These are phyloP conservation scores for Palythoa heliodiscus DNA, from an alignment of 92 coral and sea anemone species.

Conservation along the genomic window DNA sequence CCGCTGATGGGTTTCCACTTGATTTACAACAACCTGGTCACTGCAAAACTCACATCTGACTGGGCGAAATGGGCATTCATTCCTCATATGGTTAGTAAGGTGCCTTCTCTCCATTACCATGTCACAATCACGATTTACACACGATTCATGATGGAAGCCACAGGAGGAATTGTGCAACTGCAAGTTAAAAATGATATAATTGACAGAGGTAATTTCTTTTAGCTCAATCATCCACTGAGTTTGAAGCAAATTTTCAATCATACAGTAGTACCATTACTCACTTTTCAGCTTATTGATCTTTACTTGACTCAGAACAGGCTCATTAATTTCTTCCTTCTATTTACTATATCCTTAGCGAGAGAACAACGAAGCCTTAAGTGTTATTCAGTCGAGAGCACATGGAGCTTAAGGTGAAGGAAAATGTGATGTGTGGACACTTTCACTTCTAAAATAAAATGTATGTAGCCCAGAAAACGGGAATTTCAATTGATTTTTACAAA, in stretches of 20 bases:
- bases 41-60: neutral
- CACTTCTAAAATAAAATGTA: too few relatives aligned
- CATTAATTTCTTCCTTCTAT: too few relatives aligned
- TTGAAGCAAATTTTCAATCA: too few relatives aligned
- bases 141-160: neutral
- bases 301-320: too few relatives aligned
- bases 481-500: too few relatives aligned
- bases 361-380: too few relatives aligned
- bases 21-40: neutral
- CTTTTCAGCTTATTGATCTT: too few relatives aligned
- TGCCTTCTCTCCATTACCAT: slow-evolving; percentile 4
- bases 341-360: too few relatives aligned
- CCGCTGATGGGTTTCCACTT: neutral
- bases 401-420: too few relatives aligned
- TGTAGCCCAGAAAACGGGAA: neutral
- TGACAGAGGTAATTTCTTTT: neutral
- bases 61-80: slow-evolving; percentile 14
- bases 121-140: slow-evolving; percentile 14
- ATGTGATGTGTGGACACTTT: too few relatives aligned
- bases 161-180: slow-evolving; percentile 13
- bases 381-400: too few relatives aligned
- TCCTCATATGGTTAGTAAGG: neutral
- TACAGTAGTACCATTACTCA: too few relatives aligned
- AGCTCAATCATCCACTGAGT: neutral
- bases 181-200: neutral